Base-by-base conservation (phyloP, 2,113 vertebrate genomes). In the Andinoacara biseriatus region DNA sequence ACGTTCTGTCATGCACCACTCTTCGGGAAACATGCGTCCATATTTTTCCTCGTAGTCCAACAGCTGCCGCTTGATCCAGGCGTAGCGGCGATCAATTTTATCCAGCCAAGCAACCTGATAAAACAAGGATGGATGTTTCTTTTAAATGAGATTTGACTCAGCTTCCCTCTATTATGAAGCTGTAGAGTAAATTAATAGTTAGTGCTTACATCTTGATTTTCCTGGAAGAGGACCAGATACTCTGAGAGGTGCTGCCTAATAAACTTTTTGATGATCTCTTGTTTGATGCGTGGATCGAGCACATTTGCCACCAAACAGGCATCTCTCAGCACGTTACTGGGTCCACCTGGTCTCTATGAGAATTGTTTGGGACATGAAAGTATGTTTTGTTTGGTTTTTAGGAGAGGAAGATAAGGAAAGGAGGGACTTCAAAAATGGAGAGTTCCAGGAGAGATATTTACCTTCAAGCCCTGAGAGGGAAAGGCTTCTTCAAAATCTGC, bases 211-310 rank as follows among this genome's bases (percentile, higher is more conserved):
- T 99, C 98, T 95, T 99, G 98, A 92, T 99, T 99, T 95, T 99
- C 98, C 93, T 99, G 98, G 95, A 99, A 99, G 46, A 99, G 97
- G 58, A 99, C 97, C 74, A 98, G 94, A 83, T 99, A 99, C 87
- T 99, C 98, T 0, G 97, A 99, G 40, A 99, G 97, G 91, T 99
- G 98, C 61, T 99, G 98, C 79, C 97, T 96, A 91, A 99, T 98
- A 76, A 99, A 99, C 92, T 99, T 99, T 94, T 99, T 99, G 89
- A 99, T 99, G 94, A 99, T 98, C 94, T 99, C 98, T 90, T 99
- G 98, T 58, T 98, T 99, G 94, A 99, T 98, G 81, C 97, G 96
- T 33, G 97, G 96, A 90, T 99, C 98, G 89, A 99, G 95, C 83
- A 99, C 97, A 31, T 98, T 99, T 79, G 97, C 98, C 33, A 99